Percentiles rank a stretch among this genome's conserved stretches.
These are phyloP conservation scores for Ptychodera flava DNA, from an alignment of 35 echinoderm and acorn worm genomes.

Conservation along the genomic window DNA sequence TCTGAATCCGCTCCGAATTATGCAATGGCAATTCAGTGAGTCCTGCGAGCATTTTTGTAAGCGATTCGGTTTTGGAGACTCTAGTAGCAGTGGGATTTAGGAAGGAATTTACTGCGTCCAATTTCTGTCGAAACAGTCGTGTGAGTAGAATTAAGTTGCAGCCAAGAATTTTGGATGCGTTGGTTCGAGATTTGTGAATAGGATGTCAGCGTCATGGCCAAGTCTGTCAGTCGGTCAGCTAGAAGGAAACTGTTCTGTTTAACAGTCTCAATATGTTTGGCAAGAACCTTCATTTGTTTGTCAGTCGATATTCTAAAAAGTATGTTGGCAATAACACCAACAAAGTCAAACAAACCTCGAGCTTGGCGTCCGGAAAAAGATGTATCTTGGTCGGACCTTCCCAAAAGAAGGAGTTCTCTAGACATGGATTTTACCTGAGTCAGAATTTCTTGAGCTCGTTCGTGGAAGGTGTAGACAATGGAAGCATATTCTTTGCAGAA, in stretches of 20 bases:
- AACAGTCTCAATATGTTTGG: not conserved
- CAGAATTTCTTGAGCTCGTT: not conserved
- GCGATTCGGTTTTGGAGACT: not conserved
- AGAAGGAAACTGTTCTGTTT: not conserved
- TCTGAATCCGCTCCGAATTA: not conserved
- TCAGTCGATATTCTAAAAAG: not conserved
- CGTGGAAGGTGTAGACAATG: not conserved
- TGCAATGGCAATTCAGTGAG: not conserved
- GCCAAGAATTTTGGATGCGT: not conserved
- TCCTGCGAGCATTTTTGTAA: not conserved
- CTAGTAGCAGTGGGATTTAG: not conserved
- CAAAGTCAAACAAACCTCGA: not conserved
- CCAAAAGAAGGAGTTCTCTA: not conserved
- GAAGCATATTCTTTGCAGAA: not conserved
- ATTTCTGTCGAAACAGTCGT: not conserved
- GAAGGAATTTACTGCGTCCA: not conserved
- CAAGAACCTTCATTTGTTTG: not conserved
- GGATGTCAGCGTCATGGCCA: not conserved
- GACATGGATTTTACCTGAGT: not conserved
- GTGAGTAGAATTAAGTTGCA: not conserved
- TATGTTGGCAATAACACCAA: not conserved
- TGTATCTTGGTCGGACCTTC: not conserved
- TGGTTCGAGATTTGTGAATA: not conserved
- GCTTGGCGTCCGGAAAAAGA: not conserved
- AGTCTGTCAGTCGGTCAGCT: not conserved